A percentile compares a stretch with the other conserved stretches of the same genome.
These are phyloP conservation scores for Epirrhoe alternata DNA, from an alignment of 2,888 invertebrate species.

Conservation along the genomic window DNA sequence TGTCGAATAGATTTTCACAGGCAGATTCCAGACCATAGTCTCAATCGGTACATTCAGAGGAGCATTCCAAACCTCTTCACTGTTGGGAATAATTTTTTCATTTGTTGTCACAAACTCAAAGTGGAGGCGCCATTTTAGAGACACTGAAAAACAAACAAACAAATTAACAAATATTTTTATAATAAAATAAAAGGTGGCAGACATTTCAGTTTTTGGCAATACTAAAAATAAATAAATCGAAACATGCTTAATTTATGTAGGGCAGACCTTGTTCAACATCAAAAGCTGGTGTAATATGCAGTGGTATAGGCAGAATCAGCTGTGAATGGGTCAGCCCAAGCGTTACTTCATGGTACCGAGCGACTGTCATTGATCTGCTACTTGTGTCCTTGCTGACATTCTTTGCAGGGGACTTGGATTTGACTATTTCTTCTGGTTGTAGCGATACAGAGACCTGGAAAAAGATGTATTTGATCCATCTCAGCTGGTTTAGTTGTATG, in stretches of 20 bases:
- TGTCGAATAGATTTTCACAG: conserved; percentile 96
- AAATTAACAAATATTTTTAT: not conserved
- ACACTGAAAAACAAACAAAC: conserved; percentile 84
- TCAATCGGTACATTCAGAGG: conserved; percentile 95
- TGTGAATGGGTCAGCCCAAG: conserved; percentile 94
- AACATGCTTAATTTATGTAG: not conserved
- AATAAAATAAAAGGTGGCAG: not conserved
- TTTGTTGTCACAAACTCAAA: conserved; percentile 98
- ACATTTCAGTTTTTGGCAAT: too few species aligned
- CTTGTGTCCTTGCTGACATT: conserved; percentile 76
- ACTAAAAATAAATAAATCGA: not conserved
- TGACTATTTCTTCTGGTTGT: conserved; percentile 94
- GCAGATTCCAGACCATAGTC: conserved; percentile 99
- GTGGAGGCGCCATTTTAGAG: conserved; percentile 96
- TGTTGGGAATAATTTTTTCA: conserved; percentile 86
- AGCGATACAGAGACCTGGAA: conserved; percentile 92
- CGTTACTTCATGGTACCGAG: conserved; percentile 97
- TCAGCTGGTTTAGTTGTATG: too few species aligned
- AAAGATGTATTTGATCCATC: not conserved
- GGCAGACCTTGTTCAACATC: conserved; percentile 91
- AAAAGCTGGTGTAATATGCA: conserved; percentile 98
- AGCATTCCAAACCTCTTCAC: conserved; percentile 90
- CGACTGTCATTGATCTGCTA: conserved; percentile 90
- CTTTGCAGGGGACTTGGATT: conserved; percentile 73
- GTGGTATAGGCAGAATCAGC: conserved; percentile 95